Percentiles rank a stretch among this genome's conserved stretches.
phyloP scores from a whole-genome alignment of 2,797 vertebrate genomes.

The Ctenopoma multispine region DNA sequence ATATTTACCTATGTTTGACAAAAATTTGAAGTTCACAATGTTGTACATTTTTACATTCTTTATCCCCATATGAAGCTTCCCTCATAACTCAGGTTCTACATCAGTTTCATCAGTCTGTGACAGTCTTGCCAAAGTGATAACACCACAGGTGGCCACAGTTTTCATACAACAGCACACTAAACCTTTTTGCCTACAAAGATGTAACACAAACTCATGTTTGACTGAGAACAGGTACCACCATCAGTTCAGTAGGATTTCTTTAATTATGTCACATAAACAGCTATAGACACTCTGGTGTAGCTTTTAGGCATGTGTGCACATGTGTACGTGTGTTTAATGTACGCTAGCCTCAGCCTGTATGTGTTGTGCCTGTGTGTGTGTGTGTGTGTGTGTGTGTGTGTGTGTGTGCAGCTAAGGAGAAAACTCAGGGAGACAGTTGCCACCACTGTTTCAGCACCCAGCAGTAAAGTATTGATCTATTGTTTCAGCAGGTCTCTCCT shows the following conservation, averaged over 20 bases:
- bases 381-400: conserved; percentile 33
- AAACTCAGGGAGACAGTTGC: conserved; percentile 78
- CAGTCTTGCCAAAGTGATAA: too few relatives aligned
- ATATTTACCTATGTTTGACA: not conserved
- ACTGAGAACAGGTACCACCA: conserved; percentile 7
- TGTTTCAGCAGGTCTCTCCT: conserved; percentile 64
- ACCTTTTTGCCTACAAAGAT: not conserved
- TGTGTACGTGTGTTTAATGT: conserved; percentile 15
- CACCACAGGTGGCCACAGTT: too few relatives aligned
- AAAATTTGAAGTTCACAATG: not conserved
- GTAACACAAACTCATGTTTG: not conserved
- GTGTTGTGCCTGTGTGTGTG: not conserved
- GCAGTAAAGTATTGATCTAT: conserved; percentile 76
- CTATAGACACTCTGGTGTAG: conserved; percentile 32
- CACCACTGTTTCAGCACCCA: conserved; percentile 71
- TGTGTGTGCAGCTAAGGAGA: conserved; percentile 47
- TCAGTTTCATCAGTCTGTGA: too few relatives aligned
- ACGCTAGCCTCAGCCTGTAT: conserved; percentile 3
- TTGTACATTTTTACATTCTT: too few relatives aligned
- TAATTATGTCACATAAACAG: conserved; percentile 35
- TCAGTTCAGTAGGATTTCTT: conserved; percentile 39
- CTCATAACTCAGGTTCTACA: too few relatives aligned
- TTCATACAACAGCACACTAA: not conserved
- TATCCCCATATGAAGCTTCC: not conserved
- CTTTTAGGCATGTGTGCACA: conserved; percentile 4